A percentile compares a stretch with the other conserved stretches of the same genome.
Evolutionary conservation across 2,113 vertebrate genomes (phyloP).

Genomic region (Cnemophilus loriae): DNA sequence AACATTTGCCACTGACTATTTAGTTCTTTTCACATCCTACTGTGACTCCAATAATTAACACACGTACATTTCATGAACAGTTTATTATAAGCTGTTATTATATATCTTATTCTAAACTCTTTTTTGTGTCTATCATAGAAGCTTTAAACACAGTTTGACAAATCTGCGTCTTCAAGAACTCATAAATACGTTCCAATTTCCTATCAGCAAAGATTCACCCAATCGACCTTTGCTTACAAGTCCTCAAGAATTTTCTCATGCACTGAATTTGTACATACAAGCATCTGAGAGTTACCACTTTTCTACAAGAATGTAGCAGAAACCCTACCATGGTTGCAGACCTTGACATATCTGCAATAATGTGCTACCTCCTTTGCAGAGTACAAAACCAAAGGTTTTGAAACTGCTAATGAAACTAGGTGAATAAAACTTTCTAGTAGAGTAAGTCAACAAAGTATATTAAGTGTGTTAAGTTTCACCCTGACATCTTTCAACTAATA

Average conservation of each 20-base stretch:
- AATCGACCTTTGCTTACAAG: not conserved
- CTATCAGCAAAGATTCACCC: not conserved
- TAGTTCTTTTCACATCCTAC: not conserved
- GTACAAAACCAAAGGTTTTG: not conserved
- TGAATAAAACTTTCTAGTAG: not conserved
- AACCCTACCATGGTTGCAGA: not conserved
- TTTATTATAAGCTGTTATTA: not conserved
- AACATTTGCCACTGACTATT: not conserved
- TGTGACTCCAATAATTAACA: not conserved
- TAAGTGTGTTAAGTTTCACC: not conserved
- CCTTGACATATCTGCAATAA: not conserved
- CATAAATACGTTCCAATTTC: not conserved
- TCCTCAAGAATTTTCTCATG: not conserved
- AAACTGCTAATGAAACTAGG: not conserved
- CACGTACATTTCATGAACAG: not conserved
- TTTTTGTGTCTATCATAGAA: not conserved
- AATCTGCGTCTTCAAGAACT: not conserved
- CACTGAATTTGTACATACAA: not conserved
- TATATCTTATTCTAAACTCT: not conserved
- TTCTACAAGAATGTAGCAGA: not conserved
- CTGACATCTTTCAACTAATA: not conserved
- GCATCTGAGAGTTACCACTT: not conserved
- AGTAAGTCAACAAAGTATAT: not conserved
- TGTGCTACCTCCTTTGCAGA: not conserved
- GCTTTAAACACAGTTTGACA: not conserved